phyloP scores from a whole-genome alignment of 2,888 invertebrate species.

The Chalcis sispes region DNA sequence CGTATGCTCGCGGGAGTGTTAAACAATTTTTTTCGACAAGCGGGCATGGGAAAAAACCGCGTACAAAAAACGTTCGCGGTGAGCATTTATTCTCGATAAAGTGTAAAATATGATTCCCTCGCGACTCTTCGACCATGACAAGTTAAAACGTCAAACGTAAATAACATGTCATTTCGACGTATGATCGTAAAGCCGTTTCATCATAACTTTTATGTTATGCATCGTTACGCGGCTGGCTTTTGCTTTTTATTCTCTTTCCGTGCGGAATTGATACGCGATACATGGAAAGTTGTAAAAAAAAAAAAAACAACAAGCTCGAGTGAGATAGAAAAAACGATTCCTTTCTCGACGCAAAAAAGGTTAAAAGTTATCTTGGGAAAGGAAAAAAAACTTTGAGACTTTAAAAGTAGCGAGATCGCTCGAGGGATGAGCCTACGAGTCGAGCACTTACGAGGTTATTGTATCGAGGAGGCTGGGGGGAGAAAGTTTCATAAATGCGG shows the following conservation, averaged over 20 bases:
- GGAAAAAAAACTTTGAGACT: too few species aligned
- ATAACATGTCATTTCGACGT: constrained; percentile 31
- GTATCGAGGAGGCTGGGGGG: constrained; percentile 35
- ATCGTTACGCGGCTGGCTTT: neutral
- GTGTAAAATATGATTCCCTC: constrained; percentile 65
- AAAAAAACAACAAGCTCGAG: neutral
- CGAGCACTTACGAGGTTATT: constrained; percentile 40
- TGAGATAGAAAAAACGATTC: neutral
- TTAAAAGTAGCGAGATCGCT: constrained; percentile 18
- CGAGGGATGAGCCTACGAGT: constrained; percentile 38
- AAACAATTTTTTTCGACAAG: constrained; percentile 62
- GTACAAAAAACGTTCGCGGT: constrained; percentile 42
- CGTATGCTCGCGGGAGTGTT: constrained; percentile 54
- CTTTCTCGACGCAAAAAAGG: neutral
- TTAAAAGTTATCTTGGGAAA: neutral
- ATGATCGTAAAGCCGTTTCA: neutral
- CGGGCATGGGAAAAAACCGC: constrained; percentile 42
- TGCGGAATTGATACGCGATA: neutral
- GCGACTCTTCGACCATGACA: constrained; percentile 19
- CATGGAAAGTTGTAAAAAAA: neutral
- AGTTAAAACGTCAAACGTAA: constrained; percentile 40
- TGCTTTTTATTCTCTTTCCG: constrained; percentile 15
- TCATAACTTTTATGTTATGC: constrained; percentile 4
- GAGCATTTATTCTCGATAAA: constrained; percentile 61
- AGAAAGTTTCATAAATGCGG: neutral